A percentile compares a stretch with the other conserved stretches of the same genome.
Conservation (phyloP, 2,113 vertebrate genomes). For the Nymphicus hollandicus region DNA sequence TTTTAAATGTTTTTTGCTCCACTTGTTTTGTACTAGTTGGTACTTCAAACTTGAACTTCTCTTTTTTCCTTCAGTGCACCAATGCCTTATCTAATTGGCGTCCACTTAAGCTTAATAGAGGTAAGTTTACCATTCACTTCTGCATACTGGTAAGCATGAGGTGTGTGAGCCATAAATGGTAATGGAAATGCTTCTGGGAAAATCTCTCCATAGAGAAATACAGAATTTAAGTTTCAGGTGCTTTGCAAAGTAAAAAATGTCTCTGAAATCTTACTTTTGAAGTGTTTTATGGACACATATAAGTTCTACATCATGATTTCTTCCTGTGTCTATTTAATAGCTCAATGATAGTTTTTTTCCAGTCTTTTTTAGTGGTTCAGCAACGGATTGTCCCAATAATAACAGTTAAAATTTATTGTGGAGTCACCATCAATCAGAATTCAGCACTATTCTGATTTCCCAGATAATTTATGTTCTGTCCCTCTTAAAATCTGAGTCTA, state of each 20-base stretch:
- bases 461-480: neutral
- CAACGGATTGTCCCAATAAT: neutral
- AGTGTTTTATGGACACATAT: neutral
- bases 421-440: neutral
- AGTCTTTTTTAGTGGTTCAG: neutral
- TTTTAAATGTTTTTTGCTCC: neutral
- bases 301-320: neutral
- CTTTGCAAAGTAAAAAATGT: neutral
- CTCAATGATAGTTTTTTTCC: neutral
- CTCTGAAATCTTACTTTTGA: neutral
- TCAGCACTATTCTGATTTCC: neutral
- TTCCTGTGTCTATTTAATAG: neutral
- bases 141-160: neutral
- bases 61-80: constrained; percentile 83
- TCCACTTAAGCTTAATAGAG: constrained; percentile 96
- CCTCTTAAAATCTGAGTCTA: neutral
- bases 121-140: constrained; percentile 65
- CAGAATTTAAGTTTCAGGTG: neutral
- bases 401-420: neutral
- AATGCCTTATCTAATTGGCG: constrained; percentile 96
- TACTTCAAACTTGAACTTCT: neutral
- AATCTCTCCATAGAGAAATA: neutral
- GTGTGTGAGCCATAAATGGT: neutral
- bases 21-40: neutral
- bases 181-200: neutral